Evolutionary conservation across 2,797 vertebrate species (phyloP).

Genomic region (Trachops cirrhosus): DNA sequence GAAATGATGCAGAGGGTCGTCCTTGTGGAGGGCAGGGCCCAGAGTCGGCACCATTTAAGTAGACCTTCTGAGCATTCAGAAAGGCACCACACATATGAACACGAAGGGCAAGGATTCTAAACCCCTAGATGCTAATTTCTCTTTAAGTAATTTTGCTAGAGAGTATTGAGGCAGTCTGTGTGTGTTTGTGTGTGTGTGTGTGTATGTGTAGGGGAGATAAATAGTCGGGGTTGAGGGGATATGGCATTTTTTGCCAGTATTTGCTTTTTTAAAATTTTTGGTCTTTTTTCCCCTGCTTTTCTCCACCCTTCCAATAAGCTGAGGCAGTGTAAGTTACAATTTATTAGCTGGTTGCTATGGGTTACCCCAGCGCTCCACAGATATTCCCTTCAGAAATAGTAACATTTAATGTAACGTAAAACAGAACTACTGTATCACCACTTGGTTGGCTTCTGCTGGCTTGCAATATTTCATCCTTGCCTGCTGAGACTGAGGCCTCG

Average conservation of each 20-base stretch:
- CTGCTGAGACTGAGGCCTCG: constrained; percentile 18
- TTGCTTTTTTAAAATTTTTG: constrained; percentile 11
- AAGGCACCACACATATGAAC: background rate
- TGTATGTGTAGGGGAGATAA: fast-evolving
- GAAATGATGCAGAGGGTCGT: background rate
- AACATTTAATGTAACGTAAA: constrained; percentile 80
- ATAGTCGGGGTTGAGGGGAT: background rate
- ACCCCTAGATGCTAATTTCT: constrained; percentile 31
- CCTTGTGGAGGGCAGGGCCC: background rate
- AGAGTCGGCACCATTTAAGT: background rate
- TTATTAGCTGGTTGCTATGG: constrained; percentile 85
- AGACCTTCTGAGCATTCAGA: background rate
- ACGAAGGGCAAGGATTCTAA: constrained; percentile 6
- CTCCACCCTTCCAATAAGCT: constrained; percentile 73
- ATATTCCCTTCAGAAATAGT: constrained; percentile 83
- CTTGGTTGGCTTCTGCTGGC: constrained; percentile 67
- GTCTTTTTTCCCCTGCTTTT: constrained; percentile 37
- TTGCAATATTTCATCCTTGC: constrained; percentile 54
- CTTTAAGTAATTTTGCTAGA: constrained; percentile 21
- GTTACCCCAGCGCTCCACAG: constrained; percentile 76
- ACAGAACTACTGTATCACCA: constrained; percentile 64
- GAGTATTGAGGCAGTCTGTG: background rate
- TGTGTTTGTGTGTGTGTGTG: background rate
- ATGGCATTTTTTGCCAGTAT: constrained; percentile 39
- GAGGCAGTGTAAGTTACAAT: constrained; percentile 68